phyloP scores from a whole-genome alignment of 2,113 vertebrate genomes.

The Eudorcas thomsonii region DNA sequence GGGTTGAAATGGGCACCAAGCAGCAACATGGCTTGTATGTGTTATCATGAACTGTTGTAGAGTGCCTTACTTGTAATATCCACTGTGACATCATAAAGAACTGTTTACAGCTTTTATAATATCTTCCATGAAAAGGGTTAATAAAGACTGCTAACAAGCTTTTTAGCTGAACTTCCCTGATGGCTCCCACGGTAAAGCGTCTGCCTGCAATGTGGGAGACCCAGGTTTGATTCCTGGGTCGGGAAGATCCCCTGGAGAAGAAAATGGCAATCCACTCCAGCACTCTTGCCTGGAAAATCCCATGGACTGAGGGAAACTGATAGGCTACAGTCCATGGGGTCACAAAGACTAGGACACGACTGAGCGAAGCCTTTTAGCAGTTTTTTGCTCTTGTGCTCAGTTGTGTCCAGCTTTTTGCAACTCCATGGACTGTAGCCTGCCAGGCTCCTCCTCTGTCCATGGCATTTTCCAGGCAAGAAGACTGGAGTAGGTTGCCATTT shows the following conservation, averaged over 20 bases:
- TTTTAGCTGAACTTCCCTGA: not conserved
- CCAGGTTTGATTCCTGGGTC: too few relatives aligned
- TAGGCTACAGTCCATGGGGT: too few relatives aligned
- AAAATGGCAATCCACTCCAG: too few relatives aligned
- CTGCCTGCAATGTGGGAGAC: too few relatives aligned
- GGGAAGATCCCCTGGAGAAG: too few relatives aligned
- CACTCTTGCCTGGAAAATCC: too few relatives aligned
- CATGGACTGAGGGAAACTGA: too few relatives aligned
- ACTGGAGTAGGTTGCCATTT: not conserved
- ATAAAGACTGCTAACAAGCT: conserved; percentile 73
- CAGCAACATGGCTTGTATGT: conserved; percentile 72
- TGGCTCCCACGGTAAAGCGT: too few relatives aligned
- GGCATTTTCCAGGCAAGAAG: not conserved
- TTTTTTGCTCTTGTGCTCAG: not conserved
- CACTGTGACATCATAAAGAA: conserved; percentile 76
- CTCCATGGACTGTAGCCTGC: not conserved
- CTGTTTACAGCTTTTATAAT: conserved; percentile 74
- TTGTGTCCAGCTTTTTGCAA: not conserved
- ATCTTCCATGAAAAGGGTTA: conserved; percentile 73
- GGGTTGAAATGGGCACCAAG: conserved; percentile 65
- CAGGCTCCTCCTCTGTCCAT: not conserved
- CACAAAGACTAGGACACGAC: too few relatives aligned
- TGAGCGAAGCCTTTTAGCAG: not conserved
- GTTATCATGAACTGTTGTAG: conserved; percentile 69
- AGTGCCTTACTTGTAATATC: conserved; percentile 73